Conservation (phyloP, 1,140 invertebrate genomes). For the Myzus persicae region DNA sequence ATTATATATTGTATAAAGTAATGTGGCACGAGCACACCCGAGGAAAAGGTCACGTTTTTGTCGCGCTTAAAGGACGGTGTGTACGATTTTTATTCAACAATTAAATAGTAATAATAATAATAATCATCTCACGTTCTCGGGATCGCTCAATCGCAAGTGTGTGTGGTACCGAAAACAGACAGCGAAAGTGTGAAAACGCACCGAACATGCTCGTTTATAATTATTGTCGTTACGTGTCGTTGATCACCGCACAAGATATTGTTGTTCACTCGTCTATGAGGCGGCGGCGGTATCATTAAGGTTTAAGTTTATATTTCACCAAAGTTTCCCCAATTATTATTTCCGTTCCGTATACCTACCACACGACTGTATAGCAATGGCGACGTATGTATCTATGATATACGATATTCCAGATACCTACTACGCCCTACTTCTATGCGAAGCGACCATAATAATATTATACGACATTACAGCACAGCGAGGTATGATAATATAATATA, state of each 20-base stretch:
- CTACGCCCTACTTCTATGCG: too few species aligned
- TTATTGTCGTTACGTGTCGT: constrained; percentile 34
- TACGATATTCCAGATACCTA: neutral
- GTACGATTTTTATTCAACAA: neutral
- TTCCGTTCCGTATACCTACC: neutral
- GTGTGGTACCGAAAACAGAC: neutral
- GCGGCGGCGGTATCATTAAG: neutral
- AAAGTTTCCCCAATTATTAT: constrained; percentile 31
- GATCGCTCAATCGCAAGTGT: neutral
- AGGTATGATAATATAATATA: neutral
- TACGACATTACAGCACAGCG: too few species aligned
- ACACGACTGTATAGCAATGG: neutral
- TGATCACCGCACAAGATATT: constrained; percentile 15
- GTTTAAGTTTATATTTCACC: neutral
- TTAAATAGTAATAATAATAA: neutral
- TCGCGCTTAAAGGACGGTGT: neutral
- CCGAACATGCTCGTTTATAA: neutral
- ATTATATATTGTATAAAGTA: neutral
- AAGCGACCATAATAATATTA: neutral
- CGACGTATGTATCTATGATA: too few species aligned
- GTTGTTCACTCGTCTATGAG: neutral
- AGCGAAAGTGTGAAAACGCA: constrained; percentile 26
- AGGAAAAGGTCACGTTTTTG: constrained; percentile 5
- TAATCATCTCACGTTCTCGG: neutral
- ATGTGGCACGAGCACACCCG: neutral